These are phyloP conservation scores for Drosophila paulistorum DNA, from an alignment of 1,140 invertebrate genomes.

Conservation along the genomic window DNA sequence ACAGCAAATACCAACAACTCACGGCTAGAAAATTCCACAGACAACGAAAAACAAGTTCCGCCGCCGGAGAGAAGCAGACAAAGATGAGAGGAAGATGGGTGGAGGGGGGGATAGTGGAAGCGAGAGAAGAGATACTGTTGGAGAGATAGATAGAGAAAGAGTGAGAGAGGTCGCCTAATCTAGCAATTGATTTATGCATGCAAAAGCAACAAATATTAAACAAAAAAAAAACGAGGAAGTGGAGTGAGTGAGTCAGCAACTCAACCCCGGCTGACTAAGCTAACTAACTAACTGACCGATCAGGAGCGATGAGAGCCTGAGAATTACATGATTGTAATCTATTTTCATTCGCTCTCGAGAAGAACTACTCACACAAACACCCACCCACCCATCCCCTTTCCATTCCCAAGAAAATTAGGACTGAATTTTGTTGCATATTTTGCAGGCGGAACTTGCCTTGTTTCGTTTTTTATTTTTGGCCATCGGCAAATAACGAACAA, in stretches of 20 bases:
- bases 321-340: no score
- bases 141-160: no score
- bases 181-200: conserved; percentile 65
- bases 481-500: conserved; percentile 4
- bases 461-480: not conserved
- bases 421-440: not conserved
- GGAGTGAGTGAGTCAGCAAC: conserved; percentile 64
- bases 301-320: no score
- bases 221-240: conserved; percentile 47
- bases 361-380: no score
- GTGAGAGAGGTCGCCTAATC: conserved; percentile 18
- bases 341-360: no score
- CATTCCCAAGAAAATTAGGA: not conserved
- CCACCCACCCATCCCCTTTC: not conserved
- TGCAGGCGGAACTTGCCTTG: not conserved
- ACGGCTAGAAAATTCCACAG: conserved; percentile 57
- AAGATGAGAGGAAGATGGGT: no score
- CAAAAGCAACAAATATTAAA: conserved; percentile 51
- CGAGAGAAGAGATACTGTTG: not conserved
- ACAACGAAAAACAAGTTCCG: conserved; percentile 59
- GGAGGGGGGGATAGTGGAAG: conserved; percentile 1
- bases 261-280: conserved; percentile 1
- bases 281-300: conserved; percentile 3
- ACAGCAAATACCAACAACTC: conserved; percentile 49
- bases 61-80: conserved; percentile 1